Evolutionary conservation across 2,888 invertebrate genomes (phyloP).

Genomic region (Chorisops tibialis): DNA sequence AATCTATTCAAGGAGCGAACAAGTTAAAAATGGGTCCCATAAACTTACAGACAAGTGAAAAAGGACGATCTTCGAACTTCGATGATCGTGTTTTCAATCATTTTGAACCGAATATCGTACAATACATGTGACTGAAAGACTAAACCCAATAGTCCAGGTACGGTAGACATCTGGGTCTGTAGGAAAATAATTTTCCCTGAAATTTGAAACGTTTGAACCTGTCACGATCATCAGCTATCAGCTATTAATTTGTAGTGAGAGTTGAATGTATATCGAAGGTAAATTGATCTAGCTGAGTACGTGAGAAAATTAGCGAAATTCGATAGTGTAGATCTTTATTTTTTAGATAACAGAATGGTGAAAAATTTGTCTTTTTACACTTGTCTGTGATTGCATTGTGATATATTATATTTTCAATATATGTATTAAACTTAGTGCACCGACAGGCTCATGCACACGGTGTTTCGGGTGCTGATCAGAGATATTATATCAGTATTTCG

Average conservation of each 20-base stretch:
- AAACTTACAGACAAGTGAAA: slow-evolving; percentile 11
- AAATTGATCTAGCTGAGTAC: slow-evolving; percentile 3
- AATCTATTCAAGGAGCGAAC: slow-evolving; percentile 7
- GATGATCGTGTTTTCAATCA: not conserved
- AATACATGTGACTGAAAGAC: no score
- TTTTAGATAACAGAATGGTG: no score
- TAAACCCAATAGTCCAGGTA: no score
- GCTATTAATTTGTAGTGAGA: no score
- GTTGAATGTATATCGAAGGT: not conserved
- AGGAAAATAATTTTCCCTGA: not conserved
- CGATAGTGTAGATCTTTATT: not conserved
- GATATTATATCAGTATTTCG: no score
- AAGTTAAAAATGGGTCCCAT: slow-evolving; percentile 8
- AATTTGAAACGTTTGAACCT: slow-evolving; percentile 19
- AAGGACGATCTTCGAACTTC: not conserved
- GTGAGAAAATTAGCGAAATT: slow-evolving; percentile 27
- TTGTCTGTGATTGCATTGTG: no score
- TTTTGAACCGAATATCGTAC: slow-evolving; percentile 18
- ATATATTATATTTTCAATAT: no score
- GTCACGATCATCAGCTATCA: slow-evolving; percentile 3
- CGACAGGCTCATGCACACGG: no score
- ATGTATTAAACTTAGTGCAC: no score
- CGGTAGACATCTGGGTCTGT: not conserved
- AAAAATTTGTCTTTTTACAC: no score
- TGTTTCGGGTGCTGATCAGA: no score